These are phyloP conservation scores for Zaprionus lineosus DNA, from an alignment of 2,888 invertebrate genomes.

Conservation along the genomic window DNA sequence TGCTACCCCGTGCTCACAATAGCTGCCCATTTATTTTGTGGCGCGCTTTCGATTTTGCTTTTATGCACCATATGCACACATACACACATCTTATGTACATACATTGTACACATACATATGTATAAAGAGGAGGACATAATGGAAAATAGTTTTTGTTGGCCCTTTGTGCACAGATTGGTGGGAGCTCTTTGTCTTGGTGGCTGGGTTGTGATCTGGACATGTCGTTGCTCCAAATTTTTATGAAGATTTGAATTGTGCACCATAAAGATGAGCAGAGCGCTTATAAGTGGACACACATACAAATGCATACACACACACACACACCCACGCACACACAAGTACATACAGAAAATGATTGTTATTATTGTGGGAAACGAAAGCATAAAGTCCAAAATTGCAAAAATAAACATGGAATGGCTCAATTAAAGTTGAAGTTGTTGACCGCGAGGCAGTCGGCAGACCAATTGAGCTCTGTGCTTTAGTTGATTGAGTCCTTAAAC, in stretches of 20 bases:
- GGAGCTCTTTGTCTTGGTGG: slow-evolving; percentile 42
- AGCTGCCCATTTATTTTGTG: slow-evolving; percentile 43
- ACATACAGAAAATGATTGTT: slow-evolving; percentile 56
- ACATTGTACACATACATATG: background rate
- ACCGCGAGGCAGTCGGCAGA: slow-evolving; percentile 11
- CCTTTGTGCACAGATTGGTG: slow-evolving; percentile 34
- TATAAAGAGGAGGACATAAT: slow-evolving; percentile 25
- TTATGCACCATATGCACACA: slow-evolving; percentile 36
- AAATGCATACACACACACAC: background rate
- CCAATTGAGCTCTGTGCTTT: slow-evolving; percentile 14
- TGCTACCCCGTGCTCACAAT: slow-evolving; percentile 38
- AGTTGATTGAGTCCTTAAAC: slow-evolving; percentile 17
- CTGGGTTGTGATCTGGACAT: slow-evolving; percentile 37
- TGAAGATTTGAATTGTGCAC: slow-evolving; percentile 61
- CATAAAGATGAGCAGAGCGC: slow-evolving; percentile 52
- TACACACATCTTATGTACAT: background rate
- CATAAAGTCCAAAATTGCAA: slow-evolving; percentile 65
- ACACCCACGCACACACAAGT: slow-evolving; percentile 23
- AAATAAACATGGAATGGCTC: slow-evolving; percentile 66
- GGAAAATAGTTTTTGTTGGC: slow-evolving; percentile 50
- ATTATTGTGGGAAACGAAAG: slow-evolving; percentile 57
- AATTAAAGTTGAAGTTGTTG: slow-evolving; percentile 59
- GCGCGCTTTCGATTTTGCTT: slow-evolving; percentile 51
- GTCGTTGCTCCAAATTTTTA: slow-evolving; percentile 73
- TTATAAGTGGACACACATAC: background rate